Conservation (phyloP, 2,797 vertebrate species). For the Sebastes baramenuke region DNA sequence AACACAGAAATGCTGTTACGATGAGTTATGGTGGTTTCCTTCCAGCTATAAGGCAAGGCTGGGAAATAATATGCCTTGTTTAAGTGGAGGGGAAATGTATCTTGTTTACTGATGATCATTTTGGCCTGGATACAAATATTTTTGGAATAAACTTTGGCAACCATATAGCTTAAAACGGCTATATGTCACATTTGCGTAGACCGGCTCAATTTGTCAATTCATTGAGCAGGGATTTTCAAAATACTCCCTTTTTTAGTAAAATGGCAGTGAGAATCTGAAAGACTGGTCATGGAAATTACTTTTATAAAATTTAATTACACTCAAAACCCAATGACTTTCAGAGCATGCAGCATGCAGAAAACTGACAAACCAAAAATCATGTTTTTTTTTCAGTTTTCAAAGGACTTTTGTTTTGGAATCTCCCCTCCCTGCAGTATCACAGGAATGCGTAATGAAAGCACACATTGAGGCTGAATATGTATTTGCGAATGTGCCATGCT, state of each 20-base stretch:
- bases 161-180: background rate
- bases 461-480: conserved; percentile 67
- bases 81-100: conserved; percentile 10
- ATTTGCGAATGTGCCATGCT: conserved; percentile 64
- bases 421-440: conserved; percentile 69
- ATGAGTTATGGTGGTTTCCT: conserved; percentile 48
- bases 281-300: conserved; percentile 7
- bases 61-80: conserved; percentile 36
- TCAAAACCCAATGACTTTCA: conserved; percentile 4
- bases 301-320: conserved; percentile 1
- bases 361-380: conserved; percentile 32
- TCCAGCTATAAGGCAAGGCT: conserved; percentile 27
- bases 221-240: background rate
- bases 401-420: conserved; percentile 70
- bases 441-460: conserved; percentile 74
- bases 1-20: conserved; percentile 41
- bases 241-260: conserved; percentile 9
- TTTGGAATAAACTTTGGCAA: conserved; percentile 2
- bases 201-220: conserved; percentile 16
- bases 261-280: conserved; percentile 11
- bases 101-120: conserved; percentile 26
- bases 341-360: conserved; percentile 23
- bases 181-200: background rate
- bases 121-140: conserved; percentile 10
- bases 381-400: conserved; percentile 52